Evolutionary conservation across 2,888 invertebrate species (phyloP), one percentile per base, ranked within the genome.

Genomic region (Lithophane socia): DNA sequence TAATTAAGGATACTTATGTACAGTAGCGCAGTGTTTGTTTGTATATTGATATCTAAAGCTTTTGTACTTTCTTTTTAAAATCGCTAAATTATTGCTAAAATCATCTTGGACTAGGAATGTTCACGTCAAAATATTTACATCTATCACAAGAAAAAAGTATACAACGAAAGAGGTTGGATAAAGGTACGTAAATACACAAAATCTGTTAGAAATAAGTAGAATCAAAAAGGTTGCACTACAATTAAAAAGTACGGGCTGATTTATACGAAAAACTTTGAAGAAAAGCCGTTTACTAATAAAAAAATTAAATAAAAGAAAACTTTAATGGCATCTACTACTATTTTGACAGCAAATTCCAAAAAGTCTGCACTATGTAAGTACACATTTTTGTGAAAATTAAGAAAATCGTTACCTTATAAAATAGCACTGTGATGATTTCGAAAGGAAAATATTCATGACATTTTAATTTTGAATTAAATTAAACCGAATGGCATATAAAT

Each of bases 301-400:
- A 44, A 52, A 44, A 60, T 42, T 2, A 21, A 12, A 8, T 37
- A 5, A 37, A 75, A 56, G 7, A 56, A 76, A 80, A n/a, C 8
- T 3, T 5, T 49, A 56, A 68, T 44, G 75, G 60, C 74, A 64
- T 79, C 37, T 29, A 0, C 4, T 7, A 24, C 44, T 61, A 13
- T 56, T 75, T 80, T 68, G 16, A 64, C 12, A 54, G 12, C 0
- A 44, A 16, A 13, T 13, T 66, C 18, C 24, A 77, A 74, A 75
- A 49, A 80, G 71, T 73, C 9, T 65, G 3, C 2, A 49, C 1
- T 8, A 12, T 37, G 37, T 37, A 37, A 10, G 9, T 44, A 47
- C 9, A 13, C 0, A 29, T 21, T 52, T 68, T 69, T 4, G 0
- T 16, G 3, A 60, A 49, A 29, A 58, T 24, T 13, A 5, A 4